Percentiles rank a stretch among this genome's conserved stretches.
Conservation (phyloP, 2,888 invertebrate genomes). For the Odontocerum albicorne region DNA sequence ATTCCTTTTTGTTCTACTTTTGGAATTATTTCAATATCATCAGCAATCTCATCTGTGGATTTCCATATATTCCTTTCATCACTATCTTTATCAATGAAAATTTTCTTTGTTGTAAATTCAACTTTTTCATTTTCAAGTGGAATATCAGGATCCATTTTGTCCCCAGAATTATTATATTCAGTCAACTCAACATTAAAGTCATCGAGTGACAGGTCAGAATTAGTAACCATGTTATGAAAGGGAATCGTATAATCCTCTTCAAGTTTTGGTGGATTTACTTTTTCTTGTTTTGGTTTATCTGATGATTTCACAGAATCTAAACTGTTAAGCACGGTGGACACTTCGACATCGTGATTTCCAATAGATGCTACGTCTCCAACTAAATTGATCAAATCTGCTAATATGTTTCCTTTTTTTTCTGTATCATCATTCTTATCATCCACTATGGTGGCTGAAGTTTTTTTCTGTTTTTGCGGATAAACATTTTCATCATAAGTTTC, state of each 20-base stretch:
- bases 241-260: constrained; percentile 11
- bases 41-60: constrained; percentile 28
- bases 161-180: constrained; percentile 36
- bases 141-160: constrained; percentile 40
- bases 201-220: constrained; percentile 6
- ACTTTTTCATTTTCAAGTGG: constrained; percentile 37
- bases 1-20: constrained; percentile 29
- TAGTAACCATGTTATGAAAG: constrained; percentile 11
- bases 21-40: constrained; percentile 34
- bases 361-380: constrained; percentile 55
- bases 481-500: constrained; percentile 14
- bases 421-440: constrained; percentile 26
- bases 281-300: constrained; percentile 8
- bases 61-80: constrained; percentile 33
- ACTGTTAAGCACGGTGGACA: constrained; percentile 33
- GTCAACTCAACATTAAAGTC: constrained; percentile 28
- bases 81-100: constrained; percentile 53
- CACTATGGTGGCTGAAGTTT: constrained; percentile 21
- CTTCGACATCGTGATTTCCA: constrained; percentile 46
- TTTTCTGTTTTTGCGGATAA: constrained; percentile 33
- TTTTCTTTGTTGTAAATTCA: constrained; percentile 50
- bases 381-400: constrained; percentile 50
- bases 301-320: constrained; percentile 19
- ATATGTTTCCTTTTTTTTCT: constrained; percentile 43
- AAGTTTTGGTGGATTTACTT: neutral